Base-by-base conservation (phyloP, 2,113 vertebrate genomes). In the Leptosomus discolor region DNA sequence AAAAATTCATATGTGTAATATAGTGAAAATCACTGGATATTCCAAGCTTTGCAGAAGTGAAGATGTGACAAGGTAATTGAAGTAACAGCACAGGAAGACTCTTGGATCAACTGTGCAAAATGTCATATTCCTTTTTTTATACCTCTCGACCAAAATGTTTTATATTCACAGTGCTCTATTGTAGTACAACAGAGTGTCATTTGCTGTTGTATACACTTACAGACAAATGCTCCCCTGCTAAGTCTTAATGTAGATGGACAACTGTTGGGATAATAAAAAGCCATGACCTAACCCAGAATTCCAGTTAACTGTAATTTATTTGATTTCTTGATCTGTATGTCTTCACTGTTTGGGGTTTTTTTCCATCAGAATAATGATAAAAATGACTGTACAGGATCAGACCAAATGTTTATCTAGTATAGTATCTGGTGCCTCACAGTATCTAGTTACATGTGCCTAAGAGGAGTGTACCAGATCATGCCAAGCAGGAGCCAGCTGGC, bases 131-230 rank as follows among this genome's bases (percentile, higher is more conserved):
- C 4, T 75, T 78, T 92, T n/a, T 24, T 17, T 17, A 20, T 4
- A 20, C 7, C 6, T 71, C 57, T 68, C 0, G 0, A 17, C 8
- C 8, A 57, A 41, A 65, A 36, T 8, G 1, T 0, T 20, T 77
- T 64, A 81, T 43, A 65, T 22, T 5, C 34, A 23, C 2, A 0
- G 4, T 39, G 14, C 34, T 73, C 13, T 51, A 53, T 6, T 69
- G 13, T 21, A 3, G 27, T 53, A 24, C 51, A 79, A 20, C 15
- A 68, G 15, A 23, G 11, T 7, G 26, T 13, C 3, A 18, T 67
- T 70, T 67, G 26, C 24, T 34, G 12, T 23, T 24, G 20, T 20
- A 45, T 43, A 23, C 20, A 37, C 11, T 41, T 69, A 13, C 2
- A 75, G 19, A 53, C 36, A 69, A 75, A 73, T 63, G 29, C 18